Conservation (phyloP, 2,797 vertebrate species). For the Morus bassanus region DNA sequence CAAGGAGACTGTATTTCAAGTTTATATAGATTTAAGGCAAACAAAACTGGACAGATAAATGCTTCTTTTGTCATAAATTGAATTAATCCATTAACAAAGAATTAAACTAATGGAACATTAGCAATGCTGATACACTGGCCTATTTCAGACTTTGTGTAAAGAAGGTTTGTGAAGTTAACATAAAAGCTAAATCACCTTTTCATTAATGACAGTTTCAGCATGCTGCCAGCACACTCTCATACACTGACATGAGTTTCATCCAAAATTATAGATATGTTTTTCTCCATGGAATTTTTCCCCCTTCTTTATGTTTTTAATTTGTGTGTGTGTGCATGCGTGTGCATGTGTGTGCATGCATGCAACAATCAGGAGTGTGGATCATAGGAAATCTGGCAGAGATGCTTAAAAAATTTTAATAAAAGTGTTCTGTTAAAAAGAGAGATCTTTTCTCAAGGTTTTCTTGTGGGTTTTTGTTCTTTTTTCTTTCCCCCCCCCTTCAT, state of each 20-base stretch:
- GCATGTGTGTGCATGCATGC: background rate
- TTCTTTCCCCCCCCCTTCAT: rapidly evolving
- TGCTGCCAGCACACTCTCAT: background rate
- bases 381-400: background rate
- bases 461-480: background rate
- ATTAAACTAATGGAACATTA: conserved; percentile 56
- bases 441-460: conserved; percentile 8
- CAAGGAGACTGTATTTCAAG: conserved; percentile 69
- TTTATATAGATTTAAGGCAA: conserved; percentile 73
- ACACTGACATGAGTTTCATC: background rate
- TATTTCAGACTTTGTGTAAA: conserved; percentile 43
- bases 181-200: conserved; percentile 35
- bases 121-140: background rate
- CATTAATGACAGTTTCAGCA: conserved; percentile 2
- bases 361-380: background rate
- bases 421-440: background rate
- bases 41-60: conserved; percentile 55
- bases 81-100: conserved; percentile 50
- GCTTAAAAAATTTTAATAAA: background rate
- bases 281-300: background rate
- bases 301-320: background rate
- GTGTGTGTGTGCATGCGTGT: rapidly evolving
- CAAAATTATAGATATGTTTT: background rate
- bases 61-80: conserved; percentile 50
- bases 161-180: conserved; percentile 33